phyloP scores from a whole-genome alignment of 2,797 vertebrate species.

The Sebastes kiyomatsui region DNA sequence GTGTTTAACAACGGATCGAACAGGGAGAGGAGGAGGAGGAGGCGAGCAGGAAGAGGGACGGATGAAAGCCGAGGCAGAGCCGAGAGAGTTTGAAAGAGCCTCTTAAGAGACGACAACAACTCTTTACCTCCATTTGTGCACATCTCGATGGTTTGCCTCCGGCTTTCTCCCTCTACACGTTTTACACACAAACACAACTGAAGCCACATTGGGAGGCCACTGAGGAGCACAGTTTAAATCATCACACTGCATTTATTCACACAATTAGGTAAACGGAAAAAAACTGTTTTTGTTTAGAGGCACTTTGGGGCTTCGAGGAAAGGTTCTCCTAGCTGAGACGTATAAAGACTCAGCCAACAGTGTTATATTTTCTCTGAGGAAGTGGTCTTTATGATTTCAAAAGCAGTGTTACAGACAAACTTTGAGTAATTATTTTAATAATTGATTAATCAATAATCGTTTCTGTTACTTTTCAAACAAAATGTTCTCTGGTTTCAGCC shows the following conservation, averaged over 20 bases:
- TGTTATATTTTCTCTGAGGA: not conserved
- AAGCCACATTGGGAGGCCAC: not conserved
- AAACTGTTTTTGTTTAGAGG: not conserved
- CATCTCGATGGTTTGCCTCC: not conserved
- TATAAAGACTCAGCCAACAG: not conserved
- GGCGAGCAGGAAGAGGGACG: constrained; percentile 24
- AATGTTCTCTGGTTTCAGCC: not conserved
- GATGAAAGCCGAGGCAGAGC: constrained; percentile 64
- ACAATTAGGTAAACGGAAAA: not conserved
- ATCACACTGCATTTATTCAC: not conserved
- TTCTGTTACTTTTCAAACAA: not conserved
- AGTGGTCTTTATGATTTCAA: not conserved
- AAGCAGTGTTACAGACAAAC: not conserved
- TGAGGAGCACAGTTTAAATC: not conserved
- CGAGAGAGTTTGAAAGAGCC: constrained; percentile 53
- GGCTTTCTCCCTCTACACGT: not conserved
- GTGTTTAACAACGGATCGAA: constrained; percentile 72
- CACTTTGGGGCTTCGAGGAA: too few relatives aligned
- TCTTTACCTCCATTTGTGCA: constrained; percentile 38
- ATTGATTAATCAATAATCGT: not conserved
- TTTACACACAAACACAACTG: constrained; percentile 18
- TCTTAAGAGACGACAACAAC: constrained; percentile 45
- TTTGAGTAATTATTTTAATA: not conserved
- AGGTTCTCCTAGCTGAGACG: too few relatives aligned
- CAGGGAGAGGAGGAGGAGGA: constrained; percentile 40